Evolutionary conservation across 2,113 vertebrate species (phyloP), one percentile per base, ranked within the genome.

Genomic region (Gracilinanus agilis): DNA sequence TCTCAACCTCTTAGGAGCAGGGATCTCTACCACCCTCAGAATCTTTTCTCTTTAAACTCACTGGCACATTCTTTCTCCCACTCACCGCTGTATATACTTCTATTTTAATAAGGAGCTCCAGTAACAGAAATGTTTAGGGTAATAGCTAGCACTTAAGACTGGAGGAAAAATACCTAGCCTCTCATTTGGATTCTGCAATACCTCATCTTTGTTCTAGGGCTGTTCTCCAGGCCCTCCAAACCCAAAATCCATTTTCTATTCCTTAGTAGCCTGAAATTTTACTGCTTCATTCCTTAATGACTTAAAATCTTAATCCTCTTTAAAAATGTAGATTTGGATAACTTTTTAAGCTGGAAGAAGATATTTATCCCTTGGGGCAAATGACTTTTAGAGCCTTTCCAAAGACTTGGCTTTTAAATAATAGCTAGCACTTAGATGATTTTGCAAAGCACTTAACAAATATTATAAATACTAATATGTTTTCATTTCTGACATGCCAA

Each of bases 391-490:
- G n/a, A 83, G 67, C 13, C 34, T n/a, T 75, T 75, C 67, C 67
- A n/a, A 75, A 75, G 67, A 75, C 19, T 7, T 75, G 67, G 5
- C n/a, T 83, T 83, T 83, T 40, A 83, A 83, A 83, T 83, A 83
- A 21, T 40, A 40, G 67, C 67, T 40, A 83, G 5, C n/a, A 83
- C 40, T 83, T 83, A 83, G 3, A 83, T 83, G n/a, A 7, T 83
- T 83, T 83, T 83, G n/a, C 67, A 83, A 83, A 83, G 67, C n/a
- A 83, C 16, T 75, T 75, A n/a, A 75, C n/a, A 83, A 83, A 83
- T 83, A 83, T 83, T 83, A 83, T 40, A n/a, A 83, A 83, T 83
- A 83, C n/a, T 9, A 83, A 40, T 5, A 75, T n/a, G 2, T 75
- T 19, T n/a, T 75, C 19, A 83, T 40, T 83, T 40, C n/a, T 83